Evolutionary conservation across 1,140 invertebrate genomes (phyloP).

Genomic region (Agrypnia vestita): DNA sequence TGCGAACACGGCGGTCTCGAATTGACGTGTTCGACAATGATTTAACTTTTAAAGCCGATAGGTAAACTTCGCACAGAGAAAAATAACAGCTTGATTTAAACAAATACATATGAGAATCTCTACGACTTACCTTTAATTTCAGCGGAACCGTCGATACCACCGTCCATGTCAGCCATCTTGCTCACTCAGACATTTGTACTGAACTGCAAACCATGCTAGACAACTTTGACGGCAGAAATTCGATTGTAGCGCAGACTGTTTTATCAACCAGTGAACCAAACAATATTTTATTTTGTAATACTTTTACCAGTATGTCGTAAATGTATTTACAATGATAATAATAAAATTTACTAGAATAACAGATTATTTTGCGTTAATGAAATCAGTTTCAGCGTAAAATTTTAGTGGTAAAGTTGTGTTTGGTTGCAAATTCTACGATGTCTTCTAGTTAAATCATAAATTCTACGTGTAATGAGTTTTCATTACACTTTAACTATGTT

Average conservation of each 20-base stretch:
- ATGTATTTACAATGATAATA: too few relatives aligned
- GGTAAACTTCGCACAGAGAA: neutral
- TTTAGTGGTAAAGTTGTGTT: too few relatives aligned
- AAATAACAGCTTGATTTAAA: conserved; percentile 6
- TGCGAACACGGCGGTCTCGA: conserved; percentile 21
- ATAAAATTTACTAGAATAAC: too few relatives aligned
- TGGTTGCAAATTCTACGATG: too few relatives aligned
- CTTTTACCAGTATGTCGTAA: too few relatives aligned
- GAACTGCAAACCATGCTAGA: conserved; percentile 49
- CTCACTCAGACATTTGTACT: conserved; percentile 56
- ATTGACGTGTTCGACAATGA: conserved; percentile 8
- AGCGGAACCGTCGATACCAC: conserved; percentile 50
- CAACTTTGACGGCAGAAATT: conserved; percentile 36
- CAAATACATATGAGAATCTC: conserved; percentile 21
- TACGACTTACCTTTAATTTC: conserved; percentile 49
- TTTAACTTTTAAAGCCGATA: conserved; percentile 1
- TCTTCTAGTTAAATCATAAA: too few relatives aligned
- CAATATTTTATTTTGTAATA: too few relatives aligned
- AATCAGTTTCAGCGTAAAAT: too few relatives aligned
- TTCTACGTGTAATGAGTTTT: too few relatives aligned
- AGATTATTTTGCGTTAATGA: too few relatives aligned
- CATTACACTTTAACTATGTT: too few relatives aligned
- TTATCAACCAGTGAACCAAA: neutral
- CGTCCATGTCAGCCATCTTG: conserved; percentile 56
- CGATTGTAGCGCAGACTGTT: conserved; percentile 18